A percentile compares a stretch with the other conserved stretches of the same genome.
These are phyloP conservation scores for Girardia tigrina DNA, from an alignment of 2,888 invertebrate genomes.

Conservation along the genomic window DNA sequence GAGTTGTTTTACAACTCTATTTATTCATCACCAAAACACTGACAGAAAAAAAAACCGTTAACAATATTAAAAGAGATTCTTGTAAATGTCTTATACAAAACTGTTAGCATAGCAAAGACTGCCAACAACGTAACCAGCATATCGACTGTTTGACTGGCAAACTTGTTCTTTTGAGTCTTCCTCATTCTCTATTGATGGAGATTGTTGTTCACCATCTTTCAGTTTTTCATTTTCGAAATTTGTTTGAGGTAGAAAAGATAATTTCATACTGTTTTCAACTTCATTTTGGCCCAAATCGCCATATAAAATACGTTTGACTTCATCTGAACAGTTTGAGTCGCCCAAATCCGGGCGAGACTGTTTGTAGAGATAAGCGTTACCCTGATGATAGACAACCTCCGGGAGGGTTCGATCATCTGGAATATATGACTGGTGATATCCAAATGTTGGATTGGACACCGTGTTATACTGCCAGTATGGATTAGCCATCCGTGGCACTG, in stretches of 20 bases:
- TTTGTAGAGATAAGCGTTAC: conserved; percentile 6
- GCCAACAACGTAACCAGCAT: conserved; percentile 29
- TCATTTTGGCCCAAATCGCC: not conserved
- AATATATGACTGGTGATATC: not conserved
- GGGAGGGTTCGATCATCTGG: not conserved
- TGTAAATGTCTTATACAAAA: conserved; percentile 25
- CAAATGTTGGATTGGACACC: not conserved
- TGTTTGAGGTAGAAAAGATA: conserved; percentile 10
- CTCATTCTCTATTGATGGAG: not conserved
- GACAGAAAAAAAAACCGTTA: not conserved
- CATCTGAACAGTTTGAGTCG: not conserved
- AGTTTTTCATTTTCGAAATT: not conserved
- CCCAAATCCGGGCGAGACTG: not conserved
- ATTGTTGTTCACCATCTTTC: not conserved
- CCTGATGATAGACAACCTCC: not conserved
- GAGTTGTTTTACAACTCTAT: not conserved
- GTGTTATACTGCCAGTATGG: not conserved
- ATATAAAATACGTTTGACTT: not conserved
- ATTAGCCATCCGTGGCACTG: not conserved
- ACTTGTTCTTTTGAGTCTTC: not conserved
- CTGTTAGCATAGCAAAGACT: conserved; percentile 31
- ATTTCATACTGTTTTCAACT: not conserved
- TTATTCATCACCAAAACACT: not conserved
- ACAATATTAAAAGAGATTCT: not conserved
- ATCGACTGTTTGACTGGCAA: conserved; percentile 11